Evolutionary conservation across 1,140 invertebrate species (phyloP).

Genomic region (Nilaparvata lugens): DNA sequence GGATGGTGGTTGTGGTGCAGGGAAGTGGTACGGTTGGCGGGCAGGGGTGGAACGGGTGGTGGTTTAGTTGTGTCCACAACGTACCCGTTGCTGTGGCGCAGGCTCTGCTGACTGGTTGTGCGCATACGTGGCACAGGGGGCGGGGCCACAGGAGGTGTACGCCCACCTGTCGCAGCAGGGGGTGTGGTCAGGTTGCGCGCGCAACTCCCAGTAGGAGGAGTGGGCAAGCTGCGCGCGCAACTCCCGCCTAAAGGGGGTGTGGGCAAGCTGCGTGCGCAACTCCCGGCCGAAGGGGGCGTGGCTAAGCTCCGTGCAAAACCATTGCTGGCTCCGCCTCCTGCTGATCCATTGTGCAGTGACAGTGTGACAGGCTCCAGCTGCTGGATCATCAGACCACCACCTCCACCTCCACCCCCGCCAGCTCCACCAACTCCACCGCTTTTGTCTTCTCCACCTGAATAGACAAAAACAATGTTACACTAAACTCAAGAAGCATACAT

Average conservation of each 20-base stretch:
- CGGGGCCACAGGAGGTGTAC: not conserved
- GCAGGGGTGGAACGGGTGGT: too few species aligned
- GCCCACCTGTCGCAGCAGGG: conserved; percentile 4
- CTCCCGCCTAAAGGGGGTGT: too few species aligned
- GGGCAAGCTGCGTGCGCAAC: too few species aligned
- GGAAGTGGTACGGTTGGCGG: conserved; percentile 4
- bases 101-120: conserved; percentile 10
- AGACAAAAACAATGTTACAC: not conserved
- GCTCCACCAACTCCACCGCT: conserved; percentile 21
- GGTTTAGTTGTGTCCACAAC: not conserved
- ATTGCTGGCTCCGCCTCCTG: conserved; percentile 13
- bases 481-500: too few species aligned
- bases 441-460: conserved; percentile 20
- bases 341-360: conserved; percentile 6
- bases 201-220: not conserved
- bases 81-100: conserved; percentile 20
- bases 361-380: conserved; percentile 27
- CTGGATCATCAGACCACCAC: conserved; percentile 24
- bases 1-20: not conserved
- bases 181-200: too few species aligned
- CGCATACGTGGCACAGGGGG: conserved; percentile 10
- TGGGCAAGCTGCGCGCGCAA: conserved; percentile 6
- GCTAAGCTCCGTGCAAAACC: conserved; percentile 4
- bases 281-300: too few species aligned
- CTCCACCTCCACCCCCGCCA: conserved; percentile 16